Percentiles rank a stretch among this genome's conserved stretches.
phyloP scores from a whole-genome alignment of 2,888 invertebrate species.

The Acholoe squamosa region DNA sequence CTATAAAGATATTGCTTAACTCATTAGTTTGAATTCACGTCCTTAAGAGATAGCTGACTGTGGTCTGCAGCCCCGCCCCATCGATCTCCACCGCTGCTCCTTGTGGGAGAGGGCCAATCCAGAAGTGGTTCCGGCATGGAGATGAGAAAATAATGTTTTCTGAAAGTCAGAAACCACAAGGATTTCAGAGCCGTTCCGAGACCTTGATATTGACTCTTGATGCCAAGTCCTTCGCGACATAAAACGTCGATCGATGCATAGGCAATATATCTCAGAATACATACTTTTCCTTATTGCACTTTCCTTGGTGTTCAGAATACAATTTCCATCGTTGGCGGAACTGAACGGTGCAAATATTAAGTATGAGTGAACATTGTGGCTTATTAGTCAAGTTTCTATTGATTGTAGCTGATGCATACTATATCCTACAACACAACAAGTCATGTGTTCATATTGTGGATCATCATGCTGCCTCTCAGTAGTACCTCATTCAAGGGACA shows the following conservation, averaged over 20 bases:
- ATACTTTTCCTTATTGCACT: background rate
- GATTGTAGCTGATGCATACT: too few species aligned
- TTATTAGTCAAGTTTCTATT: too few species aligned
- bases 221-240: background rate
- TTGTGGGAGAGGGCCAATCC: background rate
- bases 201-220: slow-evolving; percentile 35
- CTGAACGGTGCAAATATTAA: too few species aligned
- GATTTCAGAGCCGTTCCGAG: background rate
- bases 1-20: background rate
- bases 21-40: slow-evolving; percentile 18
- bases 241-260: background rate
- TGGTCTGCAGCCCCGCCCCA: background rate
- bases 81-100: background rate
- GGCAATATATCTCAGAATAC: background rate
- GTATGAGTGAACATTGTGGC: too few species aligned
- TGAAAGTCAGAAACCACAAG: slow-evolving; percentile 45
- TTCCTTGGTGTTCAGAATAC: too few species aligned
- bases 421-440: too few species aligned
- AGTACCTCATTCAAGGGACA: too few species aligned
- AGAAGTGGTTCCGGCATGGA: slow-evolving; percentile 15
- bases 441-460: too few species aligned
- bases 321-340: too few species aligned
- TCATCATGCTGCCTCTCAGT: too few species aligned
- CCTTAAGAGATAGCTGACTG: background rate
- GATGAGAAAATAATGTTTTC: slow-evolving; percentile 45